Conservation (phyloP, 1,140 invertebrate genomes). For the Babylonia areolata region DNA sequence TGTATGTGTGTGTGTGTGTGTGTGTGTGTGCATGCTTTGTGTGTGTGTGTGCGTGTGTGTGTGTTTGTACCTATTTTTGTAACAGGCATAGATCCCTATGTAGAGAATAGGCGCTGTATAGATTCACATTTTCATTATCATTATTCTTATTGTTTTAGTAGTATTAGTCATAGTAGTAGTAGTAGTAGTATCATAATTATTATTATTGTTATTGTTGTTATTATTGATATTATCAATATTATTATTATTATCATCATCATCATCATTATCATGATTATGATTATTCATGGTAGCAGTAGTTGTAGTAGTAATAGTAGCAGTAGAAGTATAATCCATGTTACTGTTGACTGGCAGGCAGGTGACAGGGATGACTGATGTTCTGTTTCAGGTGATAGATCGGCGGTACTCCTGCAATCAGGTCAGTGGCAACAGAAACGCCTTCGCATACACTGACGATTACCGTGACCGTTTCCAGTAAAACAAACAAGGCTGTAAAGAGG, state of each 20-base stretch:
- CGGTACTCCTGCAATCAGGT: constrained; percentile 55
- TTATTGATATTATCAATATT: neutral
- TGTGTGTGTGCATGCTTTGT: neutral
- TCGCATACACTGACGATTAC: too few species aligned
- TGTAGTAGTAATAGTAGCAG: neutral
- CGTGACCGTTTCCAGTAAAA: too few species aligned
- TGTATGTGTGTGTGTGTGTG: neutral
- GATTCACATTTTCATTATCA: neutral
- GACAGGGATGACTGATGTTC: neutral
- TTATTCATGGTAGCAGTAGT: neutral
- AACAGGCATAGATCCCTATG: neutral
- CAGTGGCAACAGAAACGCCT: constrained; percentile 45
- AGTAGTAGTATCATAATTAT: neutral
- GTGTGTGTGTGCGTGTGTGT: neutral
- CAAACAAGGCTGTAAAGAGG: too few species aligned
- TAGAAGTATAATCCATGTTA: too few species aligned
- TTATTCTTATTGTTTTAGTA: neutral
- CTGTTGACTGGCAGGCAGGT: too few species aligned
- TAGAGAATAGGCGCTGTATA: neutral
- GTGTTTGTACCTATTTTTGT: neutral
- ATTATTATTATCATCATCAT: neutral
- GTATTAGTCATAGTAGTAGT: neutral
- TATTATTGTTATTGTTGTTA: too few species aligned
- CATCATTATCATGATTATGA: neutral
- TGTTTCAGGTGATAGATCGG: constrained; percentile 55